Evolutionary conservation across 1,140 invertebrate species (phyloP).

Genomic region (Diachasmimorpha longicaudata): DNA sequence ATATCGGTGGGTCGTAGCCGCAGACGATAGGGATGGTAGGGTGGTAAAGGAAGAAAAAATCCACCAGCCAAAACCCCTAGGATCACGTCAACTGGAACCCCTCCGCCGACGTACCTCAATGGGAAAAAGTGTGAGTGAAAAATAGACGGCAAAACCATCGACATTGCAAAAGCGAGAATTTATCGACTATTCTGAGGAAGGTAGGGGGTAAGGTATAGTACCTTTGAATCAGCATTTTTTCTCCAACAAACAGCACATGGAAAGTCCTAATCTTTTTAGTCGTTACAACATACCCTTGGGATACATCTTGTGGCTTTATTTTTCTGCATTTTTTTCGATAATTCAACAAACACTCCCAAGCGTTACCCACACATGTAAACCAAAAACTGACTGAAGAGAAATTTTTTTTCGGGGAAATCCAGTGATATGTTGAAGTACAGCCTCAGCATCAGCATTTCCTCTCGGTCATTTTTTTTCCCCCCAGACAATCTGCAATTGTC

Average conservation of each 20-base stretch:
- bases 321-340: too few relatives aligned
- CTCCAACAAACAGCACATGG: background rate
- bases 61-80: background rate
- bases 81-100: background rate
- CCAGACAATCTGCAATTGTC: background rate
- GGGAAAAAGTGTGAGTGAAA: conserved; percentile 24
- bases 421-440: too few relatives aligned
- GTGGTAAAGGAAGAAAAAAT: background rate
- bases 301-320: too few relatives aligned
- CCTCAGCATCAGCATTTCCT: background rate
- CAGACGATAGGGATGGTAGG: background rate
- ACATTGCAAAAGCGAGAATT: conserved; percentile 5
- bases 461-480: background rate
- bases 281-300: background rate
- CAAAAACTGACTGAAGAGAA: too few relatives aligned
- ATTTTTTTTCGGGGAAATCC: too few relatives aligned
- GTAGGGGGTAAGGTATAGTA: background rate
- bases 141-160: conserved; percentile 11
- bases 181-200: background rate
- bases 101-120: background rate
- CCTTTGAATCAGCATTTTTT: background rate
- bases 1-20: background rate
- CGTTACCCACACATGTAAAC: too few relatives aligned
- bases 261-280: background rate
- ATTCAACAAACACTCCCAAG: too few relatives aligned